These are phyloP conservation scores for Temnothorax rugatulus DNA, from an alignment of 2,888 invertebrate genomes.

Conservation along the genomic window DNA sequence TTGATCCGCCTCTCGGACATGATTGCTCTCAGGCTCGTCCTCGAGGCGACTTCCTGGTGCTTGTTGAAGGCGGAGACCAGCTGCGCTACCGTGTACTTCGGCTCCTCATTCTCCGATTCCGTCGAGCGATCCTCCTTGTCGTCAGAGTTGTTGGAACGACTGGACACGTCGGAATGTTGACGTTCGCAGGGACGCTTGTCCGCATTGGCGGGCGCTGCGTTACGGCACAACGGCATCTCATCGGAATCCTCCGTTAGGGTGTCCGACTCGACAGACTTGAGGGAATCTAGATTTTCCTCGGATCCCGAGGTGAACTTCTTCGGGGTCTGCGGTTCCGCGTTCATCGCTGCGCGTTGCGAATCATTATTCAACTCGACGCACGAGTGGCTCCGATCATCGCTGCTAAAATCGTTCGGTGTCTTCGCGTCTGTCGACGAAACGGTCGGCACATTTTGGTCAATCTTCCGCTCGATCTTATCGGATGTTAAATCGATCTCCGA, in stretches of 20 bases:
- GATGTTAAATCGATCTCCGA: not conserved
- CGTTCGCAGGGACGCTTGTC: constrained; percentile 79
- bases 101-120: constrained; percentile 85
- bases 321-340: constrained; percentile 38
- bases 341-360: not conserved
- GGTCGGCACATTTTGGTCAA: not conserved
- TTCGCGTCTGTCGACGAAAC: not conserved
- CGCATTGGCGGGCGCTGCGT: constrained; percentile 36
- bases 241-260: constrained; percentile 85
- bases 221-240: constrained; percentile 71
- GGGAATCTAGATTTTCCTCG: constrained; percentile 83
- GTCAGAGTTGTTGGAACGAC: constrained; percentile 83
- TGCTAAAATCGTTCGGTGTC: not conserved
- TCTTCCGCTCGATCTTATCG: not conserved
- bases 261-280: constrained; percentile 84
- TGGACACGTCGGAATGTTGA: constrained; percentile 82
- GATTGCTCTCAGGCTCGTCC: constrained; percentile 86
- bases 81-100: constrained; percentile 86
- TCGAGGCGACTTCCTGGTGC: constrained; percentile 86
- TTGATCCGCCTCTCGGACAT: constrained; percentile 84
- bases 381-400: not conserved
- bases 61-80: constrained; percentile 86
- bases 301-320: constrained; percentile 76
- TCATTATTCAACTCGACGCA: not conserved
- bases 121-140: constrained; percentile 83